A percentile compares a stretch with the other conserved stretches of the same genome.
These are phyloP conservation scores for Chaetodon trifasciatus DNA, from an alignment of 2,797 vertebrate genomes.

Conservation along the genomic window DNA sequence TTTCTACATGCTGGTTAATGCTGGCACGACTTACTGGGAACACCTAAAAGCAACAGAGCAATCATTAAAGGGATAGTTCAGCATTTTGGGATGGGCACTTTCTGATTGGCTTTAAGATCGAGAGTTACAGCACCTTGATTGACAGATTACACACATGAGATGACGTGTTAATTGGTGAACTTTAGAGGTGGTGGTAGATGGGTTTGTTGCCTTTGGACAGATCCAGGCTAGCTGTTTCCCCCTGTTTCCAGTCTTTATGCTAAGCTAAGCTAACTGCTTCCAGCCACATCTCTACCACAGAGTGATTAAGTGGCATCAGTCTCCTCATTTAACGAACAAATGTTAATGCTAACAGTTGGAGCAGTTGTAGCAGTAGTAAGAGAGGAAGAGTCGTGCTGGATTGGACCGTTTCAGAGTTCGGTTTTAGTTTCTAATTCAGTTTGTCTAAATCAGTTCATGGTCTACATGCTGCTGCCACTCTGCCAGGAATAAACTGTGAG, in stretches of 20 bases:
- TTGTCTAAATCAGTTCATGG: slow-evolving; percentile 37
- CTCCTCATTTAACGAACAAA: too few relatives aligned
- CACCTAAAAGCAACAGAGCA: neutral
- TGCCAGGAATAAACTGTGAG: slow-evolving; percentile 26
- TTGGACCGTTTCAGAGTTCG: neutral
- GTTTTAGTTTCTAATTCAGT: slow-evolving; percentile 13
- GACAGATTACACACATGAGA: neutral
- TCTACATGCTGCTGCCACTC: neutral
- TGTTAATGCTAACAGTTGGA: neutral
- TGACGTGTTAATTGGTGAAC: neutral
- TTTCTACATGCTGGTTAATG: neutral
- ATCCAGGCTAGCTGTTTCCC: neutral
- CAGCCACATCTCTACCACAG: neutral
- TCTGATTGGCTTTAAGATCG: neutral
- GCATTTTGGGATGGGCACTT: neutral
- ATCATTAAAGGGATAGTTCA: neutral
- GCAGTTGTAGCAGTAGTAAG: neutral
- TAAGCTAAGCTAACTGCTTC: neutral
- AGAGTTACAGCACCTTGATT: neutral
- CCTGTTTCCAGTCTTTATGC: neutral
- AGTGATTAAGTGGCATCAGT: neutral
- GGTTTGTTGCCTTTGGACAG: neutral
- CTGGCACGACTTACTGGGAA: neutral
- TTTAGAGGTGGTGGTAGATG: neutral
- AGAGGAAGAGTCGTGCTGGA: neutral